phyloP scores from a whole-genome alignment of 2,888 invertebrate genomes.

The Drosophila incognita region DNA sequence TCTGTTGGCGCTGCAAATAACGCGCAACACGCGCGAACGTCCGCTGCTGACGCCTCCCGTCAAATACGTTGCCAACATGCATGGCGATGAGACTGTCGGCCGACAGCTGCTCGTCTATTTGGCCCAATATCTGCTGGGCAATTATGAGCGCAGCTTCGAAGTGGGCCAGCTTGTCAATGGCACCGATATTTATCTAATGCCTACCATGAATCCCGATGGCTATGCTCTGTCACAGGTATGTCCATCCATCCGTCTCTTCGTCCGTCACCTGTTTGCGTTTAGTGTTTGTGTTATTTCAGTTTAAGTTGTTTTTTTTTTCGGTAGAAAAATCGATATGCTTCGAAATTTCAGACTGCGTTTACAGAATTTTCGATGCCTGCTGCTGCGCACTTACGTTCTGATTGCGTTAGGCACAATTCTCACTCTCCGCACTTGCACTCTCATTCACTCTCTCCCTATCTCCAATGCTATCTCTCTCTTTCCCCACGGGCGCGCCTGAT shows the following conservation, averaged over 20 bases:
- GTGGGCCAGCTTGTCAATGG: slow-evolving; percentile 92
- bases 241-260: neutral
- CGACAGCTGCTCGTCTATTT: slow-evolving; percentile 93
- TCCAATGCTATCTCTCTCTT: neutral
- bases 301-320: neutral
- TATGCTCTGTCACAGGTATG: slow-evolving; percentile 92
- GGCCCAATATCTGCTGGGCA: slow-evolving; percentile 92
- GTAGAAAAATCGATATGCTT: slow-evolving; percentile 65
- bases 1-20: slow-evolving; percentile 90
- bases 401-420: slow-evolving; percentile 53
- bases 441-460: neutral
- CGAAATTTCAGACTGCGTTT: slow-evolving; percentile 22
- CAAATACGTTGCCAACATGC: slow-evolving; percentile 98
- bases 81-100: slow-evolving; percentile 97
- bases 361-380: slow-evolving; percentile 11
- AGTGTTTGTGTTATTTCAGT: neutral
- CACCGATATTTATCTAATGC: slow-evolving; percentile 98
- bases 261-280: slow-evolving; percentile 42
- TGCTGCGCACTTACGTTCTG: slow-evolving; percentile 49
- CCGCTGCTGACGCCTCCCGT: slow-evolving; percentile 92
- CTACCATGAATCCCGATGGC: slow-evolving; percentile 98
- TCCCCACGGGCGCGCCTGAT: slow-evolving; percentile 18
- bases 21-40: slow-evolving; percentile 88
- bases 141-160: slow-evolving; percentile 89
- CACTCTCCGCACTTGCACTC: neutral